Percentiles rank a stretch among this genome's conserved stretches.
Conservation (phyloP, 2,113 vertebrate species). For the Strigops habroptila region DNA sequence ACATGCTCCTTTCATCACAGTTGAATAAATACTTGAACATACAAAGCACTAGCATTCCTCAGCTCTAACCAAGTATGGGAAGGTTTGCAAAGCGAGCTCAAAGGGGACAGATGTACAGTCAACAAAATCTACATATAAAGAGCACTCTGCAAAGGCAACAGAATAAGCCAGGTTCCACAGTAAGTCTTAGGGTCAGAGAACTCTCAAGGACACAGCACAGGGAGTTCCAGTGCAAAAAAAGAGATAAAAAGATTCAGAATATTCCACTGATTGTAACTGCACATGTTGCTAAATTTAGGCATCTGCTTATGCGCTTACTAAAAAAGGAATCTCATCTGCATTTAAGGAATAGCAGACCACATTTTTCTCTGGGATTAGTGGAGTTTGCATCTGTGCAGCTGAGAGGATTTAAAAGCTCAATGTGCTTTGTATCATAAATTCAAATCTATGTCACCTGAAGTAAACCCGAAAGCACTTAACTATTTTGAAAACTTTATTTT, state of each 20-base stretch:
- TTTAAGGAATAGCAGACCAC: constrained; percentile 10
- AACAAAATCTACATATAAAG: not conserved
- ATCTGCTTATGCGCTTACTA: constrained; percentile 5
- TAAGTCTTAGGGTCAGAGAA: not conserved
- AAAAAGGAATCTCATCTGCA: constrained; percentile 28
- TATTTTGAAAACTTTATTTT: not conserved
- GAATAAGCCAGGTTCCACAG: not conserved
- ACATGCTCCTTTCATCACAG: not conserved
- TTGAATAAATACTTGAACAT: not conserved
- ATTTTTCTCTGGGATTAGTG: not conserved
- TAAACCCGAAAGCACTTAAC: not conserved
- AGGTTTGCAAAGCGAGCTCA: not conserved
- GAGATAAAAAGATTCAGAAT: not conserved
- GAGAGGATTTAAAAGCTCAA: not conserved
- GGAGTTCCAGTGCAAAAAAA: not conserved
- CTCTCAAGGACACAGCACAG: not conserved
- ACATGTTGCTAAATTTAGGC: constrained; percentile 32
- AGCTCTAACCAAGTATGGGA: not conserved
- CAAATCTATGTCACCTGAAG: not conserved
- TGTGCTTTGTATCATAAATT: not conserved
- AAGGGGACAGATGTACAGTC: not conserved
- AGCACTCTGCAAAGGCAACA: not conserved
- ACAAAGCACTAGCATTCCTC: not conserved
- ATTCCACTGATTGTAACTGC: not conserved
- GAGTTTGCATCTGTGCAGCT: not conserved